Percentiles rank a stretch among this genome's conserved stretches.
These are phyloP conservation scores for Tholera decimalis DNA, from an alignment of 2,888 invertebrate genomes.

Conservation along the genomic window DNA sequence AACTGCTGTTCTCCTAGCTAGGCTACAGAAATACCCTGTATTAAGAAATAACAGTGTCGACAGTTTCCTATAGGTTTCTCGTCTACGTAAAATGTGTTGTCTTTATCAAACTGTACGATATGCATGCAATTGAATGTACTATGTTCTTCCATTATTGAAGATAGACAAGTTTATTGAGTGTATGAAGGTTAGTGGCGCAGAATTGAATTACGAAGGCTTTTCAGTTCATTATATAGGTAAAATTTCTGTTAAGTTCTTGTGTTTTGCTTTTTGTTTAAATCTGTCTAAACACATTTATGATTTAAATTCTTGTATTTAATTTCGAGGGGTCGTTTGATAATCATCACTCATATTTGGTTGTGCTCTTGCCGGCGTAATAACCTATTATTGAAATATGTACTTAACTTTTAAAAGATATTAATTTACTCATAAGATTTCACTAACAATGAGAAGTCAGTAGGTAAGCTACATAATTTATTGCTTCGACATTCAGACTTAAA, in stretches of 20 bases:
- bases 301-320: neutral
- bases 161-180: slow-evolving; percentile 34
- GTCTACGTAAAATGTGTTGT: neutral
- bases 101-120: neutral
- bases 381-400: neutral
- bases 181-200: slow-evolving; percentile 11
- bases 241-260: slow-evolving; percentile 25
- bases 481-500: too few relatives aligned
- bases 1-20: too few relatives aligned
- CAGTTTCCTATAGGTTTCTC: too few relatives aligned
- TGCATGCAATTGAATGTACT: slow-evolving; percentile 6
- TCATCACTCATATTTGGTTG: neutral
- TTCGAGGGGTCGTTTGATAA: neutral
- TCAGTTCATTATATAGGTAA: slow-evolving; percentile 21
- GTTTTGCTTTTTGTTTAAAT: slow-evolving; percentile 2
- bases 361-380: neutral
- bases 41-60: too few relatives aligned
- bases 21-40: too few relatives aligned
- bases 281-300: too few relatives aligned
- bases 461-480: too few relatives aligned
- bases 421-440: too few relatives aligned
- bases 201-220: slow-evolving; percentile 30
- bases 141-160: slow-evolving; percentile 10
- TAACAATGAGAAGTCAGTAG: too few relatives aligned
- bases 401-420: too few relatives aligned